phyloP scores from a whole-genome alignment of 2,113 vertebrate genomes.

The Sitta europaea region DNA sequence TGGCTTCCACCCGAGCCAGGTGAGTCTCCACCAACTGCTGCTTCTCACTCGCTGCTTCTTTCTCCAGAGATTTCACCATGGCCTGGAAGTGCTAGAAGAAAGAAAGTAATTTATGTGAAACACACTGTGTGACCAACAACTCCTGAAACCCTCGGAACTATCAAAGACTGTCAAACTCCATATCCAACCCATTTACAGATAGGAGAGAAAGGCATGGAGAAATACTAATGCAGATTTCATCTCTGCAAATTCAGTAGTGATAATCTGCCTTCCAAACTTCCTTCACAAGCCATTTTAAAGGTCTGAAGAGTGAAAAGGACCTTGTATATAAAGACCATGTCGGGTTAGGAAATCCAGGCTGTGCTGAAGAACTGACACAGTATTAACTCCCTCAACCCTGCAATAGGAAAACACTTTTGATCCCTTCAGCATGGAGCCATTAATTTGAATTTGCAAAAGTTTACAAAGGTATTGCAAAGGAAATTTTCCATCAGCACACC shows the following conservation, averaged over 20 bases:
- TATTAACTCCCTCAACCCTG: not conserved
- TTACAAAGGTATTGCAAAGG: not conserved
- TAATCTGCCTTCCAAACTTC: not conserved
- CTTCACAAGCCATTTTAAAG: not conserved
- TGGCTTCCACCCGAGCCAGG: conserved; percentile 93
- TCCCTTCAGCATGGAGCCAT: not conserved
- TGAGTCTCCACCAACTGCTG: conserved; percentile 98
- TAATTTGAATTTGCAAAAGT: not conserved
- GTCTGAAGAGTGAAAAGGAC: not conserved
- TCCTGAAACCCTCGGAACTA: not conserved
- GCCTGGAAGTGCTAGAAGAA: conserved; percentile 88
- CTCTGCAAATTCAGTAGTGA: not conserved
- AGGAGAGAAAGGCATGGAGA: not conserved
- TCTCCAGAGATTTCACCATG: conserved; percentile 94
- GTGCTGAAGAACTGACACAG: not conserved
- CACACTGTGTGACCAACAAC: not conserved
- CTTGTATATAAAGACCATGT: not conserved
- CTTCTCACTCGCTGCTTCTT: conserved; percentile 95
- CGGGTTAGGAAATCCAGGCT: not conserved
- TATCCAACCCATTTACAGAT: not conserved
- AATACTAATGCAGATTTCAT: not conserved
- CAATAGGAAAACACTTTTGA: not conserved
- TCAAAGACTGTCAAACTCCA: not conserved
- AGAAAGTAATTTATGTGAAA: not conserved
- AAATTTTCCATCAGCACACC: not conserved